Conservation (phyloP, 2,888 invertebrate species). For the Amitus sp. region DNA sequence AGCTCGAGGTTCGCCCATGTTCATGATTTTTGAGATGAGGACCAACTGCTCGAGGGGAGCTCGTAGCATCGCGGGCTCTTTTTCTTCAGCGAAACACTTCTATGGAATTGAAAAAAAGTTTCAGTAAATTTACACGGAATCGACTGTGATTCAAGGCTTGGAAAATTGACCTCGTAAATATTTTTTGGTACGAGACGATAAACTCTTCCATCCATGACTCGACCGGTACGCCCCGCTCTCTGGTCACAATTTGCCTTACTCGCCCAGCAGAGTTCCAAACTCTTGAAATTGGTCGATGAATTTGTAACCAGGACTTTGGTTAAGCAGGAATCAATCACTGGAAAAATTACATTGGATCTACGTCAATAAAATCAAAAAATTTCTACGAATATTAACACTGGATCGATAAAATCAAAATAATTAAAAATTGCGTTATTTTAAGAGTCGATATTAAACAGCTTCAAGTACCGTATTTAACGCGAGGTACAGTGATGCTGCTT, state of each 20-base stretch:
- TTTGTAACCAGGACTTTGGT: conserved; percentile 85
- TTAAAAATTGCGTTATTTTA: background rate
- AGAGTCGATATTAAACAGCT: background rate
- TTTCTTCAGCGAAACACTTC: conserved; percentile 67
- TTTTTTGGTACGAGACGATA: conserved; percentile 79
- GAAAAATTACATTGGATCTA: too few species aligned
- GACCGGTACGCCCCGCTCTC: conserved; percentile 89
- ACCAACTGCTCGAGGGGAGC: conserved; percentile 85
- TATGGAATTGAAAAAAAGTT: conserved; percentile 19
- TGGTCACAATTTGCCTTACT: conserved; percentile 90
- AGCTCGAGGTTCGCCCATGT: conserved; percentile 83
- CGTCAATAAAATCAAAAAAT: too few species aligned
- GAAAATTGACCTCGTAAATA: conserved; percentile 71
- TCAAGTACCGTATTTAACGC: conserved; percentile 79
- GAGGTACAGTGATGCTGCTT: conserved; percentile 90
- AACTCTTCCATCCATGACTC: conserved; percentile 86
- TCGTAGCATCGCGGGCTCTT: conserved; percentile 80
- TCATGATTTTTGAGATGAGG: conserved; percentile 81
- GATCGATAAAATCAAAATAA: too few species aligned
- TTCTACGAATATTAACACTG: conserved; percentile 1
- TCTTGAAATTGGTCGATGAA: conserved; percentile 79
- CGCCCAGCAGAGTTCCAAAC: conserved; percentile 86
- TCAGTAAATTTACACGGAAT: background rate
- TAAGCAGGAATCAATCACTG: conserved; percentile 93
- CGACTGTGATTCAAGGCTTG: too few species aligned